A percentile compares a stretch with the other conserved stretches of the same genome.
These are phyloP conservation scores for Nyctibius bracteatus DNA, from an alignment of 2,113 vertebrate species.

Conservation along the genomic window DNA sequence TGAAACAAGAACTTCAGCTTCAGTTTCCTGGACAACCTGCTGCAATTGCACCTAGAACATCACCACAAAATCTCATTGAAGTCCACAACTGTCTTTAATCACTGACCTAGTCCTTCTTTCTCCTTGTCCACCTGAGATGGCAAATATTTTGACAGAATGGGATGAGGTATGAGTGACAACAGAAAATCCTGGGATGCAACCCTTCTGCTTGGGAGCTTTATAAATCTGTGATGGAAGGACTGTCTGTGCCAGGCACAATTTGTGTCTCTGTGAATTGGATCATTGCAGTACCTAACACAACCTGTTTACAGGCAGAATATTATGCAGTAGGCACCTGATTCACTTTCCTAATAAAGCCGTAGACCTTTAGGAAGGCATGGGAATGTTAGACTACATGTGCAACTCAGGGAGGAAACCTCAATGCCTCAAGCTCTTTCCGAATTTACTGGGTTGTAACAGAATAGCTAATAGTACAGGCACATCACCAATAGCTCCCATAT, in stretches of 20 bases:
- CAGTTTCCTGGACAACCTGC: conserved; percentile 16
- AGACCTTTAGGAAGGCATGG: neutral
- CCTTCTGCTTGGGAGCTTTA: neutral
- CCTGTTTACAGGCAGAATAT: neutral
- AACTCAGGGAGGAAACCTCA: neutral
- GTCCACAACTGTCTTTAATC: neutral
- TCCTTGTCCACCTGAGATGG: neutral
- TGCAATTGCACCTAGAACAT: neutral
- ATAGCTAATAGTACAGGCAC: neutral
- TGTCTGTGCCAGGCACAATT: neutral
- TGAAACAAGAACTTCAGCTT: conserved; percentile 3
- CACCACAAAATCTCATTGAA: neutral
- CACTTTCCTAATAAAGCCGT: neutral
- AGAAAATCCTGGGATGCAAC: neutral
- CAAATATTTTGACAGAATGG: neutral
- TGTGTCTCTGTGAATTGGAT: neutral
- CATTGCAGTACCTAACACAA: neutral
- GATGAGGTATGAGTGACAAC: neutral
- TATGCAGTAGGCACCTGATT: neutral
- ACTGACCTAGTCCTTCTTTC: neutral
- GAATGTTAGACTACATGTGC: fast-evolving
- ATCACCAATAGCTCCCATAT: neutral
- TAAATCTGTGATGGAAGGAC: neutral
- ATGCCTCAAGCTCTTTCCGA: neutral
- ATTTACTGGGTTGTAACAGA: neutral